Evolutionary conservation across 2,113 vertebrate species (phyloP), one percentile per base, ranked within the genome.

Genomic region (Rana temporaria): DNA sequence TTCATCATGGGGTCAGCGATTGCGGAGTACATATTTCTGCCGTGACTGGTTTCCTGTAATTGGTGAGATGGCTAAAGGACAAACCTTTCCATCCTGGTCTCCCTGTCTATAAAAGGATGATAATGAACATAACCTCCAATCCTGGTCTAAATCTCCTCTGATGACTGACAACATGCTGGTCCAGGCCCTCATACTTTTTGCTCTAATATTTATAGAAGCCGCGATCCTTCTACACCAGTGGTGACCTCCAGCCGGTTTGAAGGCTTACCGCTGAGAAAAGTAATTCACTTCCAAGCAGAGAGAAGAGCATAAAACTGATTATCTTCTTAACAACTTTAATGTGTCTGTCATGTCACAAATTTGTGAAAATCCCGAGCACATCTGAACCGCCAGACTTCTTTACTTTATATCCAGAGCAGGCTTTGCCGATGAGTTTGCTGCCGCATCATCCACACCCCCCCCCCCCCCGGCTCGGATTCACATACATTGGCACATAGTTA

Each of bases 261-360:
- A 77, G 15, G 24, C 32, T 72, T 57, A 66, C 22, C 65, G 26
- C 18, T 26, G 78, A 19, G 15, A 79, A 71, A 63, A n/a, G 20
- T 75, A 62, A 76, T 77, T 75, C 22, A 82, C 56, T 80, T 85
- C 77, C 63, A 34, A 71, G 20, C 7, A 52, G 56, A 9, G 70
- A 19, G 26, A 76, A 69, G 78, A 68, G 77, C 65, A 62, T 4
- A 48, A 17, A 42, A 22, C 15, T 59, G n/a, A 15, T 57, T 85
- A 68, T 55, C 30, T 62, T 12, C 30, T 20, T 67, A 78, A 15
- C 65, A 79, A 64, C 2, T 7, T 62, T 42, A 85, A 84, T 55
- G 34, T 66, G 26, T 65, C 52, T 63, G 38, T 66, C 73, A 63
- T 38, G 79, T 53, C 56, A 64, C 20, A 72, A 72, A 68, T 79